These are phyloP conservation scores for Florisuga fusca DNA, from an alignment of 2,797 vertebrate genomes.

Conservation along the genomic window DNA sequence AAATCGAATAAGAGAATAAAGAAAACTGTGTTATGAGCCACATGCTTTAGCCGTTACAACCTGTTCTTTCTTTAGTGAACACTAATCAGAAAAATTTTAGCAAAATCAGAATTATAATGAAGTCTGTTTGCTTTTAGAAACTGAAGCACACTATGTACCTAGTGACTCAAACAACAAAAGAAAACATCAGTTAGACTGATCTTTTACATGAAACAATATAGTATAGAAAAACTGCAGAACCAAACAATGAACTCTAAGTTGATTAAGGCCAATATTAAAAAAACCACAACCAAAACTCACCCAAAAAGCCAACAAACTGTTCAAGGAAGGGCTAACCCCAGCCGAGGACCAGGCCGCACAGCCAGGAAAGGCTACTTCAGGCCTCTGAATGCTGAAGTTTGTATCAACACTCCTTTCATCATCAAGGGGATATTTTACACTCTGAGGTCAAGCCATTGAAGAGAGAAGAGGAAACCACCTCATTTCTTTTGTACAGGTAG, in stretches of 20 bases:
- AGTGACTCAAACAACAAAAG: conserved; percentile 47
- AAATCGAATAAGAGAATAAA: neutral
- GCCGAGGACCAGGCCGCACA: neutral
- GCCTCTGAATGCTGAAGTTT: neutral
- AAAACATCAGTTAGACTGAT: conserved; percentile 22
- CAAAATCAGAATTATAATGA: conserved; percentile 25
- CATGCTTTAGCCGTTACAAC: neutral
- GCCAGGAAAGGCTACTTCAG: neutral
- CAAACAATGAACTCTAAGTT: neutral
- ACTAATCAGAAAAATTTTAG: conserved; percentile 45
- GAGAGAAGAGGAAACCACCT: too few relatives aligned
- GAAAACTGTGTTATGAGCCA: neutral
- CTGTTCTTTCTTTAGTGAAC: conserved; percentile 4
- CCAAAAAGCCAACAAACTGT: neutral
- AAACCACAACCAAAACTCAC: too few relatives aligned
- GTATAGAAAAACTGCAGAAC: neutral
- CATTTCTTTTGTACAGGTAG: neutral
- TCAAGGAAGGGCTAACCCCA: neutral
- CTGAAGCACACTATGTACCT: conserved; percentile 3
- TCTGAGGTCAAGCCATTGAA: accelerated
- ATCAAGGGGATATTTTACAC: neutral
- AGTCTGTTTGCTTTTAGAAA: conserved; percentile 6
- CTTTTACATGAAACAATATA: conserved; percentile 11
- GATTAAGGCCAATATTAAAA: neutral
- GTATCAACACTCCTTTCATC: neutral